Base-by-base conservation (phyloP, 2,113 vertebrate genomes). In the Anguilla rostrata region DNA sequence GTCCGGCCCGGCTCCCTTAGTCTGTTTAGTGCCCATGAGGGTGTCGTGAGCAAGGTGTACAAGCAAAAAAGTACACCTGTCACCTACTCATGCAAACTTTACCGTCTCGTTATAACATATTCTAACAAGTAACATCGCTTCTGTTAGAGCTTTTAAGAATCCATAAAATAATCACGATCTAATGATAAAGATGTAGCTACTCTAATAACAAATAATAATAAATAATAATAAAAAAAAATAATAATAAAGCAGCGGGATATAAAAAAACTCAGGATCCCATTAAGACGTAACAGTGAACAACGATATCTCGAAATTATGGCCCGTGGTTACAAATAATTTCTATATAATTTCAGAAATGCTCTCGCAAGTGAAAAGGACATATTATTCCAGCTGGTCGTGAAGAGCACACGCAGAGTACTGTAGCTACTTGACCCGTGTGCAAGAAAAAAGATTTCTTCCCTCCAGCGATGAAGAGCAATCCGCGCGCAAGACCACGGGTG, bases 11-110 rank as follows among this genome's bases (percentile, higher is more conserved):
- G 94, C 94, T 85, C 94, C 95, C 92, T 97, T 97, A 91, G 94
- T 95, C 90, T 96, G 96, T 91, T 94, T 96, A 78, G 95, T 95
- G 91, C 96, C 96, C 96, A 97, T 97, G 87, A 84, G 12, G 86
- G 66, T 40, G 85, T 85, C 1, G 39, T 14, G 80, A 40, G 16
- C 49, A 26, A 34, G 39, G 49, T 85, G 84, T 57, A 53, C 60
- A 34, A 46, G 81, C 57, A 49, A 53, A n/a, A 85, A n/a, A 82
- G 49, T 39, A 88, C 5, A 87, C 83, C 79, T 85, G 86, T 75
- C 81, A 81, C 7, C 26, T 40, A 66, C 46, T 86, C 85, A 81
- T 86, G 22, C 78, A 81, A 86, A 81, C 20, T 86, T 63, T 66
- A 81, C 22, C 12, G 39, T 43, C 66, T 20, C 40, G 18, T 12